Base-by-base conservation (phyloP, 2,888 invertebrate genomes). In the Bhutanitis thaidina region DNA sequence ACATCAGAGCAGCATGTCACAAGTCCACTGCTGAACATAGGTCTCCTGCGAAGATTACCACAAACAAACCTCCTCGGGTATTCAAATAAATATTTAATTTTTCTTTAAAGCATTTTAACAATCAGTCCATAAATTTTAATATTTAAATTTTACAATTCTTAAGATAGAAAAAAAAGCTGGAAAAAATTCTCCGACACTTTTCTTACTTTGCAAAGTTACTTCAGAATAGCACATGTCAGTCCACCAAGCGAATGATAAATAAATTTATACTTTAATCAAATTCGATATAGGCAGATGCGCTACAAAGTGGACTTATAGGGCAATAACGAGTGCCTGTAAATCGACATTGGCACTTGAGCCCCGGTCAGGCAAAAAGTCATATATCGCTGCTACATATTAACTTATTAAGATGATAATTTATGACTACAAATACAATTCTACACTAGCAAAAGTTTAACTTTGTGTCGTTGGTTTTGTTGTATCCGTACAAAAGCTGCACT, bases 371-470 rank as follows among this genome's bases (percentile, higher is more conserved):
- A 88, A 87, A 87, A 89, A 88, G 75, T 64, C 64, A 79, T 73
- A 77, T 76, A 83, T 84, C 80, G 76, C 68, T 74, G 74, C 79
- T 78, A 83, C 79, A 84, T 84, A 87, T 87, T 87, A 82, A 81
- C 83, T 85, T 84, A 86, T 87, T 86, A 86, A 78, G 80, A 87
- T 86, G 82, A 79, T 87, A 86, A 88, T 88, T 80, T 86, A 88
- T 86, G 75, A 74, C 74, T 67, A 67, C 69, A 61, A 71, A 72
- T 74, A 78, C 77, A 79, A 86, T 85, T 86, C 80, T 75, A 79
- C 79, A 79, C 74, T 74, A 61, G 65, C 65, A 63, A 62, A 67
- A 65, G 52, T 49, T 50, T 49, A 43, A 13, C 15, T 12, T 41
- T 32, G n/a, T 29, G 20, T 15, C 12, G 20, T 10, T 20, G 20